Base-by-base conservation (phyloP, 2,797 vertebrate species). In the Sciurus vulgaris region DNA sequence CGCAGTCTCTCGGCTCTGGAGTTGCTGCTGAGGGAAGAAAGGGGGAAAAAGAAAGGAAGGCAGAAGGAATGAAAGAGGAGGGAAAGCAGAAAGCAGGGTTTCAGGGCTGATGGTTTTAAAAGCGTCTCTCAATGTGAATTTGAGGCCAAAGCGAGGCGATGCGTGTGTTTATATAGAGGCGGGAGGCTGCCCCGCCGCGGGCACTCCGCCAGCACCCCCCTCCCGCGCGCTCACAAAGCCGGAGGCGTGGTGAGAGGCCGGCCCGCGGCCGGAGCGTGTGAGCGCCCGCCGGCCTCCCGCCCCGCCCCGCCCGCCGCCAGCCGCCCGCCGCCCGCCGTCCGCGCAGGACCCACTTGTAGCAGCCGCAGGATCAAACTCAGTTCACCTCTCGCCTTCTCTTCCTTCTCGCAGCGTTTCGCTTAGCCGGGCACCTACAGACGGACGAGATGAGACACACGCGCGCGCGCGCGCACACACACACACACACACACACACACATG, bases 131-230 rank as follows among this genome's bases (percentile, higher is more conserved):
- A 98, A 98, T 98, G 98, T 98, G 98, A 98, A 98, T 98, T 98
- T 96, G 98, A 98, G 98, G 97, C 97, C 97, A 96, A 97, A 97
- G 98, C 98, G 97, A 98, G 98, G 98, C 99, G 98, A 98, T 99
- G 99, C 99, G 99, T 98, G 99, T 99, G 99, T 99, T 99, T 99
- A 99, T 99, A 99, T 99, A 99, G 99, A 98, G 98, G 99, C 99
- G 99, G 99, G 99, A 99, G 99, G 99, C 99, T 99, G 99, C 96
- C 97, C 97, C 54, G 54, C n/a, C 7, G 98, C 98, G 97, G 99
- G 99, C 99, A 94, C 98, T 97, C 98, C 97, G 99, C 99, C 98
- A 99, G 98, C 98, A 93, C 89, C 97, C 97, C 73, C 96, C 97
- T 97, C 98, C 96, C 96, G 97, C 97, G 98, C 97, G 98, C 97